phyloP scores from a whole-genome alignment of 2,113 vertebrate species.

The Neodon shergylaensis region DNA sequence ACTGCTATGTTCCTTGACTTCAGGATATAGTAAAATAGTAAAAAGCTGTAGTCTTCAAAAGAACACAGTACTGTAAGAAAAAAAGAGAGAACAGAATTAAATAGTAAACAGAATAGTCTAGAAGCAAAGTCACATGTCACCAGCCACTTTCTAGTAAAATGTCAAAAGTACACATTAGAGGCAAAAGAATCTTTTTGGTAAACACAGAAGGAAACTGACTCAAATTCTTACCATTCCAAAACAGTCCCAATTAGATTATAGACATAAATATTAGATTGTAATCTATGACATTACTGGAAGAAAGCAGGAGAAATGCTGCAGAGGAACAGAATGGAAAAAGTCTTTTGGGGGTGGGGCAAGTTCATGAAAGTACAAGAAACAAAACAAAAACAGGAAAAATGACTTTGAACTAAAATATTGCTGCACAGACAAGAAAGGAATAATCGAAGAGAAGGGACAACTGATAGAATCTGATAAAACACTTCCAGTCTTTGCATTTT shows the following conservation, averaged over 20 bases:
- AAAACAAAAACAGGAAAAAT: background rate
- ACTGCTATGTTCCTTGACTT: background rate
- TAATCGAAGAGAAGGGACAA: background rate
- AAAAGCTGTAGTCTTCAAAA: background rate
- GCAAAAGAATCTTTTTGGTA: background rate
- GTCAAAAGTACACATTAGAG: background rate
- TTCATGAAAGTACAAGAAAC: background rate
- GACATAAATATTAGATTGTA: background rate
- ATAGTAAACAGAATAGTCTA: background rate
- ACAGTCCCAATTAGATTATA: background rate
- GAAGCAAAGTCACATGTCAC: background rate
- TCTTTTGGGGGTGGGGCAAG: background rate
- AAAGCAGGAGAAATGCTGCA: background rate
- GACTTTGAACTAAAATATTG: background rate
- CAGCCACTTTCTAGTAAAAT: background rate
- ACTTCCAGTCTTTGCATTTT: background rate
- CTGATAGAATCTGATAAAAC: background rate
- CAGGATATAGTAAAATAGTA: background rate
- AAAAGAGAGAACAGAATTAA: background rate
- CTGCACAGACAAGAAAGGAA: background rate
- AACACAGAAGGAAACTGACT: background rate
- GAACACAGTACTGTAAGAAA: background rate
- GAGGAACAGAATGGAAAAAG: background rate
- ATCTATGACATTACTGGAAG: background rate
- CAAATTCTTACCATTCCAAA: background rate